phyloP scores from a whole-genome alignment of 2,113 vertebrate genomes.

The Echinops telfairi region DNA sequence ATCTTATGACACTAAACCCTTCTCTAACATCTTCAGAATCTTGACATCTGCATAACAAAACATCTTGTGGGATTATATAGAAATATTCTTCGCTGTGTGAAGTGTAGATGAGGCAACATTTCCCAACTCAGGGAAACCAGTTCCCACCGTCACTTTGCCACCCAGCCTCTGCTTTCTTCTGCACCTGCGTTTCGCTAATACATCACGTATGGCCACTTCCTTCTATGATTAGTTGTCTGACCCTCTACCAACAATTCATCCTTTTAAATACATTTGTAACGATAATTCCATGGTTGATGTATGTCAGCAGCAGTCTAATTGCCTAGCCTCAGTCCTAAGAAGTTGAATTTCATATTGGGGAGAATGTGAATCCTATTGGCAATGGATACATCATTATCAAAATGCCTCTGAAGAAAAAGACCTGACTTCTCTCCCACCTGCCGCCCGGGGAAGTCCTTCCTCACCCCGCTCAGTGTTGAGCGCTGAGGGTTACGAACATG shows the following conservation, averaged over 20 bases:
- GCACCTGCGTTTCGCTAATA: neutral
- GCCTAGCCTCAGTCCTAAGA: neutral
- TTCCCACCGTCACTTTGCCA: neutral
- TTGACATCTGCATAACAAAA: neutral
- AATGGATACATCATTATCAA: neutral
- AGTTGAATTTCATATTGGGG: neutral
- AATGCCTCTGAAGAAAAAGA: neutral
- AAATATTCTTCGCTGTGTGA: neutral
- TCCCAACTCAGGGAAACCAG: neutral
- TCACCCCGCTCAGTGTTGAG: neutral
- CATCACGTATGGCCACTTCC: neutral
- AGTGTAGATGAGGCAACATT: neutral
- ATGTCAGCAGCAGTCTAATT: neutral
- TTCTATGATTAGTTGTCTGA: neutral
- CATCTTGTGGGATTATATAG: neutral
- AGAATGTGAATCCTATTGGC: neutral
- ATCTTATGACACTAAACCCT: neutral
- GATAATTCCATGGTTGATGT: neutral
- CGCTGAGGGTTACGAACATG: neutral
- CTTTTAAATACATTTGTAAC: neutral
- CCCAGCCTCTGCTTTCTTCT: too few relatives aligned
- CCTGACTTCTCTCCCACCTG: neutral
- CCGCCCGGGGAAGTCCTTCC: too few relatives aligned
- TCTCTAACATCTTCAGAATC: neutral
- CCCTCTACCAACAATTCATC: neutral